Percentiles rank a stretch among this genome's conserved stretches.
These are phyloP conservation scores for Alexandromys fortis DNA, from an alignment of 2,113 vertebrate species.

Conservation along the genomic window DNA sequence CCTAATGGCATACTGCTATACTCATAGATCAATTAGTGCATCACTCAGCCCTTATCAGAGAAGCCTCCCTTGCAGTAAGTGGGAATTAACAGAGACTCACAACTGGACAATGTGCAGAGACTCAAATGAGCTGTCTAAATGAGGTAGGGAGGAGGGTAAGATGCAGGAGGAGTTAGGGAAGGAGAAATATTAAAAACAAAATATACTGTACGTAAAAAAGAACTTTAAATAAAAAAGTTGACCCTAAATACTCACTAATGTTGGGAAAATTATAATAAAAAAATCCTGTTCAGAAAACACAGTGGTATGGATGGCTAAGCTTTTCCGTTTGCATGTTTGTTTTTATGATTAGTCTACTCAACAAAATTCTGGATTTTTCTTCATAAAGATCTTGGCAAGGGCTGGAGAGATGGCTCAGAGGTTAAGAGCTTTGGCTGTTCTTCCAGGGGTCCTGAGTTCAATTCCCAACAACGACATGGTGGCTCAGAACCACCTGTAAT, in stretches of 20 bases:
- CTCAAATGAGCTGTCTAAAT: neutral
- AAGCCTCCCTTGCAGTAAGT: neutral
- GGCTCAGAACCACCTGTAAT: too few relatives aligned
- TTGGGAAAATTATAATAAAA: slow-evolving; percentile 53
- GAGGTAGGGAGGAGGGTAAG: neutral
- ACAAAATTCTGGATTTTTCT: slow-evolving; percentile 47
- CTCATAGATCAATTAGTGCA: neutral
- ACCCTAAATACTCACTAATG: slow-evolving; percentile 4
- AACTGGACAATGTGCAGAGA: neutral
- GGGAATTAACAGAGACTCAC: neutral
- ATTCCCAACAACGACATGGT: too few relatives aligned
- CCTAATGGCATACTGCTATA: neutral
- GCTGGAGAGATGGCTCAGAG: too few relatives aligned
- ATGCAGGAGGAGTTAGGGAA: neutral
- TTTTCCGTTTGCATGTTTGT: neutral
- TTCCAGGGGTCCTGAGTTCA: too few relatives aligned
- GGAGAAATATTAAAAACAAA: neutral
- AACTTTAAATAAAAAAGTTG: neutral
- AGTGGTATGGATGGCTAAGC: neutral
- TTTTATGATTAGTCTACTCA: neutral
- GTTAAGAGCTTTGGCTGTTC: too few relatives aligned
- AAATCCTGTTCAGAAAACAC: neutral
- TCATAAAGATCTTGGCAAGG: neutral
- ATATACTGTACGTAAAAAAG: neutral
- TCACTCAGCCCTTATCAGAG: neutral